Conservation (phyloP, 2,797 vertebrate genomes). For the Alectoris magna region DNA sequence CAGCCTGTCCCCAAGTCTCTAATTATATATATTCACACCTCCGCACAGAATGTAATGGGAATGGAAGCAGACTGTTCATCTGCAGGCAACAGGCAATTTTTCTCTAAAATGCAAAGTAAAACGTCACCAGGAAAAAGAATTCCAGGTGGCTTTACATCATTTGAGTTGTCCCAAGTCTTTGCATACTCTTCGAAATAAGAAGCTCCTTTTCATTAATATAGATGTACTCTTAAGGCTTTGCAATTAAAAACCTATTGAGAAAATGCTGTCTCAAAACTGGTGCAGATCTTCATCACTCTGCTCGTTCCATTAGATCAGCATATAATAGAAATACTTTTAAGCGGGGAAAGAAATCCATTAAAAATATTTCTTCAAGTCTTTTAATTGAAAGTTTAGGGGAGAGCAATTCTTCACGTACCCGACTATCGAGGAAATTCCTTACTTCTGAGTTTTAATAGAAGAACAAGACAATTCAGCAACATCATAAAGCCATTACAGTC, state of each 20-base stretch:
- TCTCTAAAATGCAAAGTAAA: background rate
- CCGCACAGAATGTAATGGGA: background rate
- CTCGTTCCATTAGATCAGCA: background rate
- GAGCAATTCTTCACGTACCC: background rate
- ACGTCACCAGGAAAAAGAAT: background rate
- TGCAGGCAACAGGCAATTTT: background rate
- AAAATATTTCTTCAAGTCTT: background rate
- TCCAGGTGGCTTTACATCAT: background rate
- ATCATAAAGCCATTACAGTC: background rate
- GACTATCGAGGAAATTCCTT: background rate
- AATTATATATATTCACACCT: slow-evolving; percentile 30
- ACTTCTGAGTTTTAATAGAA: background rate
- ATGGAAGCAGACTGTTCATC: background rate
- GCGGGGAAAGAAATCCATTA: background rate
- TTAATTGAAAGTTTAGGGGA: background rate
- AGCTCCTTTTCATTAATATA: no score
- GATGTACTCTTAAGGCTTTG: background rate
- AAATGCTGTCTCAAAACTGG: background rate
- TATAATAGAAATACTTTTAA: background rate
- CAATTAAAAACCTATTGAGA: background rate
- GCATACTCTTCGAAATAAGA: background rate
- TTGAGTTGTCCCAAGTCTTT: background rate
- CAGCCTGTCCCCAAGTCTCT: background rate
- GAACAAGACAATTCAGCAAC: background rate
- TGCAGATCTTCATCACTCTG: background rate